Evolutionary conservation across 2,797 vertebrate species (phyloP), one percentile per base, ranked within the genome.

Genomic region (Trematomus bernacchii): DNA sequence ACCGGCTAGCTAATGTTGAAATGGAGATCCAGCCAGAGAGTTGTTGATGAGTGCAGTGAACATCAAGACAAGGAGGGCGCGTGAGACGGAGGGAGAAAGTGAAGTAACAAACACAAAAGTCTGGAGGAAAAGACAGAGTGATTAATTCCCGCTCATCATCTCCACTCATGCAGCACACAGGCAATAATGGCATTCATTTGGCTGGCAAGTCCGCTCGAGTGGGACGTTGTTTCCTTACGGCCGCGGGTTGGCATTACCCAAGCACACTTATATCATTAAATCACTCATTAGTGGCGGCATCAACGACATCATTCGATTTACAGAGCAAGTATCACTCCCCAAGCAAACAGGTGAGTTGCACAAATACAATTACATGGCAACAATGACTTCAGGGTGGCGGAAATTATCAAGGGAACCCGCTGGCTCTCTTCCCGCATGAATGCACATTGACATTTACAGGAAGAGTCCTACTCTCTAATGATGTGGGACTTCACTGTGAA

Each of bases 251-350:
- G 93, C 93, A 92, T 90, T 85, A 91, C 85, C 92, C 92, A 83
- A 92, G 90, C 76, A 79, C 85, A 86, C 92, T 88, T 89, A 91
- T 94, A 94, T 94, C 95, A 95, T 91, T 91, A 95, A 95, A 94
- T 94, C 93, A 93, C 93, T 96, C 95, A 95, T 96, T 95, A 96
- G 94, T 80, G 69, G 83, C 46, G 42, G 77, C 92, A 94, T 96
- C 95, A 96, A 96, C 84, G 89, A 91, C 89, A 94, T 96, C 94
- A 96, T 96, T 95, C 92, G 91, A 97, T 94, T 92, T 94, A 82
- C 93, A 90, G 91, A 94, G 91, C 86, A 91, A 51, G 66, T 87
- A 93, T 87, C 89, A 76, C 82, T 83, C 92, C 80, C 85, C 88
- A 62, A 78, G 86, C 84, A 93, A 95, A 94, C 61, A 83, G 90